These are phyloP conservation scores for Idaea dimidiata DNA, from an alignment of 2,888 invertebrate genomes.

Conservation along the genomic window DNA sequence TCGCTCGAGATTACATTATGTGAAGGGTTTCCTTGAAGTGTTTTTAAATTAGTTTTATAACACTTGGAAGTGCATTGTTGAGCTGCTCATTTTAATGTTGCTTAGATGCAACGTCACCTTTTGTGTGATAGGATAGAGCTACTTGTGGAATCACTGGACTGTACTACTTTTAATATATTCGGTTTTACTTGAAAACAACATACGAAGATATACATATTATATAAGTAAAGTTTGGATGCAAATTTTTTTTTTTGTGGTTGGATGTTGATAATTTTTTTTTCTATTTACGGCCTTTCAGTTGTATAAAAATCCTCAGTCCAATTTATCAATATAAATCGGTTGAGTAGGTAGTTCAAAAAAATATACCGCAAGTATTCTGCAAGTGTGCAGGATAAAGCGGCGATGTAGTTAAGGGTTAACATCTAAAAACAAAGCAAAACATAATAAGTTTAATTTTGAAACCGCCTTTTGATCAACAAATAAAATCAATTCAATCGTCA, in stretches of 20 bases:
- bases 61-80: constrained; percentile 17
- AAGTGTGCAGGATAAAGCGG: no score
- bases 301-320: no score
- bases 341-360: no score
- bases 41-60: constrained; percentile 32
- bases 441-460: background rate
- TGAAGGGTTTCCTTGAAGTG: constrained; percentile 30
- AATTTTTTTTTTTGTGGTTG: no score
- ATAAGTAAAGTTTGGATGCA: no score
- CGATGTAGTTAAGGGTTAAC: no score
- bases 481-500: constrained; percentile 1
- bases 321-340: no score
- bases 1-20: constrained; percentile 54
- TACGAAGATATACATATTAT: no score
- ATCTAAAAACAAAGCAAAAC: background rate
- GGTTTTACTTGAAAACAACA: no score
- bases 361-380: no score
- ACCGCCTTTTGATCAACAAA: background rate
- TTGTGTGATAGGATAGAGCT: background rate
- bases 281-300: no score
- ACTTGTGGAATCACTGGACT: background rate
- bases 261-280: no score
- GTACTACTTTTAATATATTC: background rate
- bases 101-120: constrained; percentile 3
- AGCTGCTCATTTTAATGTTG: background rate